Percentiles rank a stretch among this genome's conserved stretches.
Evolutionary conservation across 2,797 vertebrate species (phyloP).

Genomic region (Spinibarbus caldwelli): DNA sequence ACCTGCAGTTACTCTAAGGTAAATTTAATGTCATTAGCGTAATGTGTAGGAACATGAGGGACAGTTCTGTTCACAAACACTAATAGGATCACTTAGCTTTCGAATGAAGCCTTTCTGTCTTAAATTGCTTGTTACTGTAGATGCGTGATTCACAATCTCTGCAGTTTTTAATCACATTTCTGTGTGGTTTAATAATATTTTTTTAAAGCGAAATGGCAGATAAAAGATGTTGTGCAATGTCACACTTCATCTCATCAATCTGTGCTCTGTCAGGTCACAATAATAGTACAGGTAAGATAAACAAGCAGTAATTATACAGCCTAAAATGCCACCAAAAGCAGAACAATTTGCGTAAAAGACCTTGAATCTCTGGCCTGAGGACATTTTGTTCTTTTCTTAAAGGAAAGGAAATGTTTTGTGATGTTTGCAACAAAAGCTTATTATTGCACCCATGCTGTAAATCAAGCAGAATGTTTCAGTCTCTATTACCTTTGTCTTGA

Average conservation of each 20-base stretch:
- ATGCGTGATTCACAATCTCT: background rate
- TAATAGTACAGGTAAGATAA: constrained; percentile 24
- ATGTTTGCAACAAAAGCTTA: background rate
- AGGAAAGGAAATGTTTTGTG: background rate
- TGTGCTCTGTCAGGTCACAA: constrained; percentile 12
- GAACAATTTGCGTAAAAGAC: constrained; percentile 1
- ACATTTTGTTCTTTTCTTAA: background rate
- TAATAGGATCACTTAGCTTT: background rate
- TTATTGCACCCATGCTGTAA: background rate
- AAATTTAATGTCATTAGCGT: background rate
- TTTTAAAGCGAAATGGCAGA: background rate
- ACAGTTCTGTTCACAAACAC: background rate
- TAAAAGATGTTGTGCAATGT: constrained; percentile 6
- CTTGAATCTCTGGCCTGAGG: constrained; percentile 14
- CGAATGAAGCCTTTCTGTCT: background rate
- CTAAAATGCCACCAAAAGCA: constrained; percentile 7
- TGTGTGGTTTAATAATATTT: constrained; percentile 6
- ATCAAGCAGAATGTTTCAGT: constrained; percentile 13
- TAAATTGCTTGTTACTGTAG: background rate
- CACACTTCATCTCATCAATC: constrained; percentile 20
- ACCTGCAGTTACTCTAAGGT: background rate
- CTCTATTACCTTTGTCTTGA: background rate
- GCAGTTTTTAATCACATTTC: background rate
- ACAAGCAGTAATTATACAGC: constrained; percentile 9
- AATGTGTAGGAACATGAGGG: background rate